phyloP scores from a whole-genome alignment of 2,797 vertebrate species.

The Xiphorhynchus erythropygius region DNA sequence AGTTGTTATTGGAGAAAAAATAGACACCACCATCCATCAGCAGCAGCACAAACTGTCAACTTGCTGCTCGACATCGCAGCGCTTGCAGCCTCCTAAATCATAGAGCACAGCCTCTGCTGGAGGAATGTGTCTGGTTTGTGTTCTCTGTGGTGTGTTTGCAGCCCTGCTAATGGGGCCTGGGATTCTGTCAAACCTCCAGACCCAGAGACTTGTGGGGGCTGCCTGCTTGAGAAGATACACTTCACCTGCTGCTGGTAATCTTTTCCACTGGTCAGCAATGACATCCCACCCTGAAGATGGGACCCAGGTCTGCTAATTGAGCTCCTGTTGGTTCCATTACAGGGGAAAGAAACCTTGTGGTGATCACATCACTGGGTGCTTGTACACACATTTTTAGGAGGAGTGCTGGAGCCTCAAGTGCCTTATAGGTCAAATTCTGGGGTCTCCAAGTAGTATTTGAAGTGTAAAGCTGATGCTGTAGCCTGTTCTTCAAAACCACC shows the following conservation, averaged over 20 bases:
- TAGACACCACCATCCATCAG: background rate
- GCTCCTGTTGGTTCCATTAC: background rate
- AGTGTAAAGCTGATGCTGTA: background rate
- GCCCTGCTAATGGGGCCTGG: background rate
- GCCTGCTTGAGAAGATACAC: background rate
- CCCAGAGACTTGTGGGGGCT: accelerated
- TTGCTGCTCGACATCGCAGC: background rate
- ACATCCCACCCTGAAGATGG: background rate
- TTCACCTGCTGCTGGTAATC: background rate
- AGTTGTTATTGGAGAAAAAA: background rate
- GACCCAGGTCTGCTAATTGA: background rate
- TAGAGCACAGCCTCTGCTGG: background rate
- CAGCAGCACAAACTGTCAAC: background rate
- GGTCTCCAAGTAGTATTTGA: background rate
- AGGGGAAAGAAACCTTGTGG: accelerated
- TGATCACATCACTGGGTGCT: background rate
- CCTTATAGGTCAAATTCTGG: background rate
- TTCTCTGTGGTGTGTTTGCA: accelerated
- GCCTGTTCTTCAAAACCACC: background rate
- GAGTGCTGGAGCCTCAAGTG: background rate
- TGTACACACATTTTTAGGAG: background rate
- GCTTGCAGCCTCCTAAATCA: background rate
- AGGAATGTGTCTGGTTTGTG: background rate
- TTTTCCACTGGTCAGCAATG: background rate
- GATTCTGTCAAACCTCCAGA: background rate